Evolutionary conservation across 1,140 invertebrate genomes (phyloP).

Genomic region (Heliothis subflexa): DNA sequence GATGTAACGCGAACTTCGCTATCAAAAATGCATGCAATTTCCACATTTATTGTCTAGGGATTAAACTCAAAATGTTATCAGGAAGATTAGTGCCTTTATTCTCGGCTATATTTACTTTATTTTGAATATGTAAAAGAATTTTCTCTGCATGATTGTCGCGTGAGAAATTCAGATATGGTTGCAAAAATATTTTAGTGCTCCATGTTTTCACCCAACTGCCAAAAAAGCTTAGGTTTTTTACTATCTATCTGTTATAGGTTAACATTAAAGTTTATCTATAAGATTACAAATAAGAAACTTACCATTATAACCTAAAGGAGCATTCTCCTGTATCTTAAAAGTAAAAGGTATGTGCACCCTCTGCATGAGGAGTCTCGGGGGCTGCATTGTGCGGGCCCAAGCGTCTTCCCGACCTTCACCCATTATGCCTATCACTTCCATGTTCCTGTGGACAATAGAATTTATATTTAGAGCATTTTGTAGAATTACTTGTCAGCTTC

Average conservation of each 20-base stretch:
- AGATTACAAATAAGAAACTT: conserved; percentile 52
- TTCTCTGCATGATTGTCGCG: too few species aligned
- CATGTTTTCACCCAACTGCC: too few species aligned
- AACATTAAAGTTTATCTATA: background rate
- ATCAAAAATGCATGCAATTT: background rate
- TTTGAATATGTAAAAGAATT: too few species aligned
- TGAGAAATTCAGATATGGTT: too few species aligned
- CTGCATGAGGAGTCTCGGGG: conserved; percentile 93
- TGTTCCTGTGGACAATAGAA: conserved; percentile 87
- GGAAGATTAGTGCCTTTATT: too few species aligned
- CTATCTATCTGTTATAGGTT: background rate
- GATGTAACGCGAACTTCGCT: background rate
- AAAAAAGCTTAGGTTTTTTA: too few species aligned
- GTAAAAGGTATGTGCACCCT: conserved; percentile 93
- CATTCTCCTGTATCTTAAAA: conserved; percentile 90
- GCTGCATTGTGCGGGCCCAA: conserved; percentile 87
- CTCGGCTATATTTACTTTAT: too few species aligned
- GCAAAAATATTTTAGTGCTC: too few species aligned
- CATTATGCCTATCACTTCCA: conserved; percentile 90
- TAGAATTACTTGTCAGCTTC: background rate
- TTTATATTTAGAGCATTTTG: background rate
- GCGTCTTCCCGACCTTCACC: conserved; percentile 89
- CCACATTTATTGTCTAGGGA: too few species aligned
- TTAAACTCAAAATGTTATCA: too few species aligned
- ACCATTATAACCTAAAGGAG: conserved; percentile 75